A percentile compares a stretch with the other conserved stretches of the same genome.
Evolutionary conservation across 2,888 invertebrate species (phyloP).

Genomic region (Rhagophthalmus giganteus): DNA sequence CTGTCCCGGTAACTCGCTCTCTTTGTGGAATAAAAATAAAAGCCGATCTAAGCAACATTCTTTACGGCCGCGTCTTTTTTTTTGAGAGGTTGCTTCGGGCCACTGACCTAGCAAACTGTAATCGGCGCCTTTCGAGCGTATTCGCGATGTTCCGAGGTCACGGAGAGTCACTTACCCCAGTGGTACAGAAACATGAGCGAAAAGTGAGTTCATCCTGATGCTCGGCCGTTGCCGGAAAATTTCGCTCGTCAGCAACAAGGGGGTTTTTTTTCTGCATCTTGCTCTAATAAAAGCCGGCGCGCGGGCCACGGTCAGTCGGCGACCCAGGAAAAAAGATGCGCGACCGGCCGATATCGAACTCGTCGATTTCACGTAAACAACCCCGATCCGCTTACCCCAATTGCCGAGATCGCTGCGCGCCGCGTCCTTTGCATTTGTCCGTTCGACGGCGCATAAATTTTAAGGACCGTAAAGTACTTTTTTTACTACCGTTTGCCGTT

Average conservation of each 20-base stretch:
- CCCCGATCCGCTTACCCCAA: too few relatives aligned
- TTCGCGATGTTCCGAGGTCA: conserved; percentile 59
- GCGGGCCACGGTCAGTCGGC: conserved; percentile 47
- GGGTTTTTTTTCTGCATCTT: conserved; percentile 25
- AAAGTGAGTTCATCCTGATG: conserved; percentile 42
- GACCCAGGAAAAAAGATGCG: conserved; percentile 46
- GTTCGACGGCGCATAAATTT: too few relatives aligned
- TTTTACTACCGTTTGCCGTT: too few relatives aligned
- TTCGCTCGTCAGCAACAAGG: conserved; percentile 35
- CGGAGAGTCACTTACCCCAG: conserved; percentile 67
- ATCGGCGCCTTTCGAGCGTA: conserved; percentile 42
- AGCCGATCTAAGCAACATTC: conserved; percentile 36
- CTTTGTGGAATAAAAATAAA: conserved; percentile 38
- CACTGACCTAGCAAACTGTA: conserved; percentile 51
- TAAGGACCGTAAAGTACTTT: too few relatives aligned
- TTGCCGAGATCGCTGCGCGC: too few relatives aligned
- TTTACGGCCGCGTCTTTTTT: conserved; percentile 28
- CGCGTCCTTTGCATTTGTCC: too few relatives aligned
- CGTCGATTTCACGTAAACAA: too few relatives aligned
- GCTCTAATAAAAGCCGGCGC: conserved; percentile 37
- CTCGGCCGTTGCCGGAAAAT: conserved; percentile 39
- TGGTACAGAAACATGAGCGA: conserved; percentile 53
- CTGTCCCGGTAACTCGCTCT: conserved; percentile 40
- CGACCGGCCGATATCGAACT: conserved; percentile 36
- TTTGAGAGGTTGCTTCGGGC: conserved; percentile 52